These are phyloP conservation scores for Aspiorhynchus laticeps DNA, from an alignment of 2,113 vertebrate genomes.

Conservation along the genomic window DNA sequence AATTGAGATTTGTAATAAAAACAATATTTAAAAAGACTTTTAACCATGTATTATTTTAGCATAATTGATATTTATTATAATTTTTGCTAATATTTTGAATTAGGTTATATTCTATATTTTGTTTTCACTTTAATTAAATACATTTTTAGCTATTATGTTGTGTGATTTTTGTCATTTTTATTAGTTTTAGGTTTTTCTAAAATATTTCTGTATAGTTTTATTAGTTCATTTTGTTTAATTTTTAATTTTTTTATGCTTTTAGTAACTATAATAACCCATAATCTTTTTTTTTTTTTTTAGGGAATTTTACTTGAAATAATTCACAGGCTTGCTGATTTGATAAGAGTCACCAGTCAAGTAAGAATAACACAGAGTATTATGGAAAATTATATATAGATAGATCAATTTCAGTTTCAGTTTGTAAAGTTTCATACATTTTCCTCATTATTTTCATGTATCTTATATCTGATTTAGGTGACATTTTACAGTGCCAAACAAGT, in stretches of 20 bases:
- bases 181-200: neutral
- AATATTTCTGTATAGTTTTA: too few species aligned
- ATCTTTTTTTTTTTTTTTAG: slow-evolving; percentile 26
- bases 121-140: neutral
- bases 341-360: slow-evolving; percentile 74
- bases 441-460: neutral
- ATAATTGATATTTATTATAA: neutral
- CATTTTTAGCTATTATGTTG: neutral
- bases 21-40: neutral
- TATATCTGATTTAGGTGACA: slow-evolving; percentile 65
- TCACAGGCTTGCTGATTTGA: slow-evolving; percentile 70
- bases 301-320: slow-evolving; percentile 72
- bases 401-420: neutral
- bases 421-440: neutral
- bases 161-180: neutral
- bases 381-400: too few species aligned
- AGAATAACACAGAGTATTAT: neutral
- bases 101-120: neutral
- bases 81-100: neutral
- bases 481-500: slow-evolving; percentile 63
- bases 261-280: neutral
- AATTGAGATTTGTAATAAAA: neutral
- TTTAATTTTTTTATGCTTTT: too few species aligned
- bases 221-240: too few species aligned
- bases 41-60: neutral